Conservation (phyloP, 2,797 vertebrate genomes). For the Oryzias dopingdopingensis region DNA sequence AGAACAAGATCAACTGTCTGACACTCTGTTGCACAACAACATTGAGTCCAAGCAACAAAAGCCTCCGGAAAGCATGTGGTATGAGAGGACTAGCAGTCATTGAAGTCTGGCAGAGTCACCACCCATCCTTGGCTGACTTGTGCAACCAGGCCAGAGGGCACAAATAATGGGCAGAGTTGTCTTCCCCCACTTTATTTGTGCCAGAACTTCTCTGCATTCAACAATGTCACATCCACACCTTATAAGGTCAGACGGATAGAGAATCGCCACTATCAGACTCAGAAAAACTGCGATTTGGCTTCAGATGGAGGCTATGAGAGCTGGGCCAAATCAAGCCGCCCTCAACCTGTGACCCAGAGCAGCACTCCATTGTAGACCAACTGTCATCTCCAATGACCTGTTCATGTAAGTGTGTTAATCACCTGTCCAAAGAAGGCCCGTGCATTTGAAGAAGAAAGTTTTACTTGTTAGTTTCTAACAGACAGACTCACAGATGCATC, state of each 20-base stretch:
- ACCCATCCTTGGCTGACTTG: conserved; percentile 65
- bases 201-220: conserved; percentile 61
- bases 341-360: conserved; percentile 45
- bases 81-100: conserved; percentile 57
- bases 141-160: conserved; percentile 67
- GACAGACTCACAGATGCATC: conserved; percentile 11
- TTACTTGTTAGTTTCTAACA: neutral
- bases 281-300: conserved; percentile 49
- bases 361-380: conserved; percentile 12
- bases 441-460: neutral
- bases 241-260: conserved; percentile 44
- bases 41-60: conserved; percentile 13
- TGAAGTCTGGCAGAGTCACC: conserved; percentile 46
- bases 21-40: neutral
- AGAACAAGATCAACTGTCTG: neutral
- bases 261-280: conserved; percentile 25
- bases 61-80: conserved; percentile 41
- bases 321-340: conserved; percentile 20
- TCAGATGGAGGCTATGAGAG: conserved; percentile 15
- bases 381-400: conserved; percentile 4
- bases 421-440: neutral
- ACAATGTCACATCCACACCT: conserved; percentile 42
- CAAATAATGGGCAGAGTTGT: conserved; percentile 66
- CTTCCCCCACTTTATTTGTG: conserved; percentile 55
- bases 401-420: neutral